phyloP scores from a whole-genome alignment of 2,888 invertebrate species.

The Glaucopsyche alexis region DNA sequence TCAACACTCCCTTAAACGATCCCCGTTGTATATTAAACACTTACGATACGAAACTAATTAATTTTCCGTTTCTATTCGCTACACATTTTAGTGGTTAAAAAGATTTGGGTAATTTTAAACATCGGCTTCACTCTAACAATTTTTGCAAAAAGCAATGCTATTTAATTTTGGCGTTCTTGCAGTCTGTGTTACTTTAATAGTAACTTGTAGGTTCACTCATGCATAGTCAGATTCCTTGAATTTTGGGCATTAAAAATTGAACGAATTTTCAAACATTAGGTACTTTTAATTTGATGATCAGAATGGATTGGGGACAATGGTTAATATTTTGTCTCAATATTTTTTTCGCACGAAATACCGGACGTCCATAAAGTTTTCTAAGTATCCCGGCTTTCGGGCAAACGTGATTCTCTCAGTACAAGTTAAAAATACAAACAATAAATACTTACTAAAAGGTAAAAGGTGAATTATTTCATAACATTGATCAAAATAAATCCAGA shows the following conservation, averaged over 20 bases:
- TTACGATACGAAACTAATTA: conserved; percentile 25
- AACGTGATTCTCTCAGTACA: not conserved
- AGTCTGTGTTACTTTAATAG: too few species aligned
- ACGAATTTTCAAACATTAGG: too few species aligned
- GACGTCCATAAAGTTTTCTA: not conserved
- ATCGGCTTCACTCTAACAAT: not conserved
- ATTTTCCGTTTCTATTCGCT: not conserved
- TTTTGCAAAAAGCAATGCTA: too few species aligned
- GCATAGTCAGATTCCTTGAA: too few species aligned
- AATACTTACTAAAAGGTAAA: conserved; percentile 2
- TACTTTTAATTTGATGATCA: not conserved
- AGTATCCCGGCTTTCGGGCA: not conserved
- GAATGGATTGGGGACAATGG: not conserved
- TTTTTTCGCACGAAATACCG: not conserved
- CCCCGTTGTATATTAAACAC: conserved; percentile 52
- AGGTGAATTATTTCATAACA: conserved; percentile 14
- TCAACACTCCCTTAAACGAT: conserved; percentile 55
- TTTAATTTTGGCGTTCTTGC: too few species aligned
- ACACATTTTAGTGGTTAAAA: conserved; percentile 1
- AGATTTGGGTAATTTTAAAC: not conserved
- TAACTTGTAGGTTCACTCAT: too few species aligned
- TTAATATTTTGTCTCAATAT: conserved; percentile 3
- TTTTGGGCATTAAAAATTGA: too few species aligned
- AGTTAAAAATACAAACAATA: conserved; percentile 21
- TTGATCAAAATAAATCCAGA: conserved; percentile 13